These are phyloP conservation scores for Chelmon rostratus DNA, from an alignment of 2,797 vertebrate genomes.

Conservation along the genomic window DNA sequence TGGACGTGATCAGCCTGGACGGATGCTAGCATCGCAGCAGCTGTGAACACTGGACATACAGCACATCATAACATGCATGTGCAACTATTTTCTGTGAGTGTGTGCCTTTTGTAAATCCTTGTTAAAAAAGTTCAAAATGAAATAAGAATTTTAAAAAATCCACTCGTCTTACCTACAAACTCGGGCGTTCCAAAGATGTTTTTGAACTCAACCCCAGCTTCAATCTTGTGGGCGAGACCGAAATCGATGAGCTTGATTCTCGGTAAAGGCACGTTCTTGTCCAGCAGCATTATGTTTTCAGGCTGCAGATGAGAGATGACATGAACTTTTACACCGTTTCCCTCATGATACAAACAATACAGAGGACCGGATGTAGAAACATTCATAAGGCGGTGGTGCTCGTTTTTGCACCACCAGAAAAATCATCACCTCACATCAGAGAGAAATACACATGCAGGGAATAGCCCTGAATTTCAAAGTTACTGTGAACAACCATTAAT, in stretches of 20 bases:
- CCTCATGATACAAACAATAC: neutral
- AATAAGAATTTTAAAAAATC: neutral
- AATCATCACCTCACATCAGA: neutral
- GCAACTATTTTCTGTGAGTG: neutral
- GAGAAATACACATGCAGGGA: neutral
- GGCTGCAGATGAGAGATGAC: constrained; percentile 84
- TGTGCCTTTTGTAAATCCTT: neutral
- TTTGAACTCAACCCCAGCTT: constrained; percentile 97
- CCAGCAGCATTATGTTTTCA: constrained; percentile 98
- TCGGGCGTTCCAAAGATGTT: constrained; percentile 98
- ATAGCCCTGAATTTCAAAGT: neutral
- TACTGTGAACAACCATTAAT: neutral
- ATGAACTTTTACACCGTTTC: neutral
- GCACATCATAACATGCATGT: neutral
- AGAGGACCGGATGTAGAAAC: no score
- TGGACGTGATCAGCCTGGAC: no score
- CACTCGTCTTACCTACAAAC: constrained; percentile 91
- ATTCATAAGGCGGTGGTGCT: neutral
- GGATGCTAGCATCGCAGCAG: neutral
- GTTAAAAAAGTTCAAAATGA: neutral
- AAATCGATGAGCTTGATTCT: constrained; percentile 98
- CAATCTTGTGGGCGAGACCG: constrained; percentile 95
- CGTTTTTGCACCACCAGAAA: no score
- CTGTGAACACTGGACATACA: neutral
- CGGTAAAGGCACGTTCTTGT: constrained; percentile 91